These are phyloP conservation scores for Sesamia nonagrioides DNA, from an alignment of 1,140 invertebrate genomes.

Conservation along the genomic window DNA sequence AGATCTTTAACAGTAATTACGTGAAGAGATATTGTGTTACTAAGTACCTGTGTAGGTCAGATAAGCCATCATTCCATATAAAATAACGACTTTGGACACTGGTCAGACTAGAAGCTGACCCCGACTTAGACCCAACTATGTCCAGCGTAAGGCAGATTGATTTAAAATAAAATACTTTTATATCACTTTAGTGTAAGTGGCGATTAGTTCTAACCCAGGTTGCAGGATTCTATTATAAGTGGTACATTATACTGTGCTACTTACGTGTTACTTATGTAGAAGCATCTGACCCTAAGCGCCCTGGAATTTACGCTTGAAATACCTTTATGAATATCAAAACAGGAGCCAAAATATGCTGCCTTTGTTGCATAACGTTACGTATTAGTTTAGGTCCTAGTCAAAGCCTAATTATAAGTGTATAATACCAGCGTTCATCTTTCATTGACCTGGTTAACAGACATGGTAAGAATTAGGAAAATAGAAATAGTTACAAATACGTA, in stretches of 20 bases:
- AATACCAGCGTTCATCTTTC: no score
- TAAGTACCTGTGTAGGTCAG: no score
- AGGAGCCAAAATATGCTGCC: neutral
- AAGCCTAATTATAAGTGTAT: neutral
- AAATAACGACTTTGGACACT: no score
- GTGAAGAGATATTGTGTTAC: no score
- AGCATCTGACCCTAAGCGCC: neutral
- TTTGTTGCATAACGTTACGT: neutral
- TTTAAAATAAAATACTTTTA: conserved; percentile 1
- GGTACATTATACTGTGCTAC: neutral
- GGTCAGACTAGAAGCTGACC: no score
- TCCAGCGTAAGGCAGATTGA: no score
- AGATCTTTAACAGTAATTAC: no score
- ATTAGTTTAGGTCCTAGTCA: neutral
- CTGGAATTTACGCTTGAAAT: conserved; percentile 29
- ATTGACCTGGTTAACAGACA: no score
- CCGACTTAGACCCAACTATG: no score
- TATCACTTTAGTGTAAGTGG: conserved; percentile 10
- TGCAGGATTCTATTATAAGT: conserved; percentile 10
- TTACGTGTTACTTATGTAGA: neutral
- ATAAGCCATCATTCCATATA: no score
- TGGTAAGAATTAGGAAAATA: no score
- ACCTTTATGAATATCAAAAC: neutral
- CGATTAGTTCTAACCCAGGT: conserved; percentile 1
- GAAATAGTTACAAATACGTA: no score